These are phyloP conservation scores for Acleris cristana DNA, from an alignment of 2,888 invertebrate genomes.

Conservation along the genomic window DNA sequence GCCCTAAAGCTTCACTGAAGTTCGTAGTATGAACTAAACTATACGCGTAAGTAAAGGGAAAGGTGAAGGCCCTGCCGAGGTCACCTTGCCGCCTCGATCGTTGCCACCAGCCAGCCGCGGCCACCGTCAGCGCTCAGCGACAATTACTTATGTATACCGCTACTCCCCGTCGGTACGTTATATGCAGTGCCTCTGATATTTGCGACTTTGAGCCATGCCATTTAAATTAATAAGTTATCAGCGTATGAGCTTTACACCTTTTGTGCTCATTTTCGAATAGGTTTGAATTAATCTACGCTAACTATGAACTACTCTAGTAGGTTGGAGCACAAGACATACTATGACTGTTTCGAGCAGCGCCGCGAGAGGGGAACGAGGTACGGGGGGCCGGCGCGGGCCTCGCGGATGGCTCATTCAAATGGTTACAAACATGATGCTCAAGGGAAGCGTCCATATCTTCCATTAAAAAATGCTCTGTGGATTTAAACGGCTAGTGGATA, in stretches of 20 bases:
- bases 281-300: constrained; percentile 23
- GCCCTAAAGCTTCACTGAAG: neutral
- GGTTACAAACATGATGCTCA: constrained; percentile 67
- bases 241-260: constrained; percentile 5
- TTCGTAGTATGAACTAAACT: constrained; percentile 3
- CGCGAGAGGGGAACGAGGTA: constrained; percentile 7
- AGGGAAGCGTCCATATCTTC: constrained; percentile 82
- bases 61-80: constrained; percentile 49
- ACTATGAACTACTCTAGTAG: constrained; percentile 33
- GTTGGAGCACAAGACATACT: constrained; percentile 32
- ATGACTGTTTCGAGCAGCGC: constrained; percentile 19
- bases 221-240: constrained; percentile 1
- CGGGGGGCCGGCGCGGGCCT: neutral
- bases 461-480: constrained; percentile 78
- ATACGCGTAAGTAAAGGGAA: constrained; percentile 34
- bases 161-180: constrained; percentile 14
- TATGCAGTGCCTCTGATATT: constrained; percentile 5
- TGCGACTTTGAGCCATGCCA: constrained; percentile 4
- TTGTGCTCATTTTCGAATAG: constrained; percentile 7
- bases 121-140: constrained; percentile 37
- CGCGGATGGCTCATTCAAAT: constrained; percentile 50
- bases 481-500: constrained; percentile 78
- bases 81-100: constrained; percentile 48
- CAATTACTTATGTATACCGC: constrained; percentile 17
- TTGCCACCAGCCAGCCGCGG: constrained; percentile 43